Evolutionary conservation across 2,888 invertebrate genomes (phyloP), one percentile per base, ranked within the genome.

Genomic region (Mythimna pallens): DNA sequence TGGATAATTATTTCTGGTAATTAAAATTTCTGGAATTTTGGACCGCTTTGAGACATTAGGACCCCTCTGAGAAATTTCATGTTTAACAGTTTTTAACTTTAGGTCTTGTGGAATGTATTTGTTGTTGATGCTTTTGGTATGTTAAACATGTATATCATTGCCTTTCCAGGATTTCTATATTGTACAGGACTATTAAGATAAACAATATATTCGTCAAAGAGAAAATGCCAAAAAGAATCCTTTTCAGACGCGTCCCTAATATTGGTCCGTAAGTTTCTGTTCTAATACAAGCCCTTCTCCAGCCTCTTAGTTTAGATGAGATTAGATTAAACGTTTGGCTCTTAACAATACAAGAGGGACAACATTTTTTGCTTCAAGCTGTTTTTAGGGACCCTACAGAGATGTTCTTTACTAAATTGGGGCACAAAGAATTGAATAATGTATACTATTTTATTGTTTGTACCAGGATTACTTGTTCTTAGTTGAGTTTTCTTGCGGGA

Each of bases 281-380:
- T 7, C 71, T 78, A 81, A 85, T 87, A 86, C 83, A 76, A 87
- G 87, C 88, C 90, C 88, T 91, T 88, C 85, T 66, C 80, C 82
- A 66, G 83, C 84, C 88, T 88, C 88, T 89, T 88, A 89, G 87
- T 88, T 88, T 83, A 88, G 87, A 88, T 87, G 83, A 89, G 90
- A 91, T 91, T 87, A 91, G 90, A 91, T 91, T 89, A 91, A 90
- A 88, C 88, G 88, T 80, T 86, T 81, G 80, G 77, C 83, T 88
- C 88, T 87, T 89, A 89, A 91, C 91, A 89, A 89, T 89, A 90
- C 91, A 85, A 87, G 67, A 73, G 89, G 86, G 91, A 84, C 87
- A 69, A 87, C 86, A 86, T 87, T 87, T 90, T 87, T 89, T 84
- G 73, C 80, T 86, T 80, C 83, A 79, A 90, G 86, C 77, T 78